Evolutionary conservation across 2,888 invertebrate species (phyloP).

Genomic region (Orthosia gothica): DNA sequence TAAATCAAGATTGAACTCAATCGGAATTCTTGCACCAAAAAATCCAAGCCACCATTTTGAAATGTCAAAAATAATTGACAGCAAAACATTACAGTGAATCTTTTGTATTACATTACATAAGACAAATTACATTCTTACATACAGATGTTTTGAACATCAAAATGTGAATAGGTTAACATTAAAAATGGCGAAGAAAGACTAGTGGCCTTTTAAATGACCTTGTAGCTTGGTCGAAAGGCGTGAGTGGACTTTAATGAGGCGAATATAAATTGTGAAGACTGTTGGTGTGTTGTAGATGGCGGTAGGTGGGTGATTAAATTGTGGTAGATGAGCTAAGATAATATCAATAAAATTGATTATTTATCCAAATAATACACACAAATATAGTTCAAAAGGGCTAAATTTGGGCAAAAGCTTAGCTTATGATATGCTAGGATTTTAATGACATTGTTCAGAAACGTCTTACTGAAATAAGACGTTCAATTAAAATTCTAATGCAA

Average conservation of each 20-base stretch:
- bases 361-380: too few species aligned
- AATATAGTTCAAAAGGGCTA: too few species aligned
- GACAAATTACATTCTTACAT: slow-evolving; percentile 16
- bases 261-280: not conserved
- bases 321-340: not conserved
- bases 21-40: not conserved
- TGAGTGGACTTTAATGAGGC: slow-evolving; percentile 41
- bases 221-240: slow-evolving; percentile 47
- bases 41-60: not conserved
- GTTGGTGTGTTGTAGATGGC: slow-evolving; percentile 28
- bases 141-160: slow-evolving; percentile 31
- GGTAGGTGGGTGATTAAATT: not conserved
- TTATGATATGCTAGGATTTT: too few species aligned
- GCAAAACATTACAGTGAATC: not conserved
- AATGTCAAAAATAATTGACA: slow-evolving; percentile 41
- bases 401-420: too few species aligned
- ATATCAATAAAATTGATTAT: too few species aligned
- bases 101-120: slow-evolving; percentile 15
- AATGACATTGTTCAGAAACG: too few species aligned
- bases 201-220: slow-evolving; percentile 56
- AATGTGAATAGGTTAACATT: slow-evolving; percentile 44
- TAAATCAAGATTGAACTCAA: not conserved
- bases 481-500: too few species aligned
- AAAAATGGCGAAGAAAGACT: slow-evolving; percentile 50
- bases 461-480: too few species aligned